Conservation (phyloP, 2,888 invertebrate species). For the Phaedon cochleariae region DNA sequence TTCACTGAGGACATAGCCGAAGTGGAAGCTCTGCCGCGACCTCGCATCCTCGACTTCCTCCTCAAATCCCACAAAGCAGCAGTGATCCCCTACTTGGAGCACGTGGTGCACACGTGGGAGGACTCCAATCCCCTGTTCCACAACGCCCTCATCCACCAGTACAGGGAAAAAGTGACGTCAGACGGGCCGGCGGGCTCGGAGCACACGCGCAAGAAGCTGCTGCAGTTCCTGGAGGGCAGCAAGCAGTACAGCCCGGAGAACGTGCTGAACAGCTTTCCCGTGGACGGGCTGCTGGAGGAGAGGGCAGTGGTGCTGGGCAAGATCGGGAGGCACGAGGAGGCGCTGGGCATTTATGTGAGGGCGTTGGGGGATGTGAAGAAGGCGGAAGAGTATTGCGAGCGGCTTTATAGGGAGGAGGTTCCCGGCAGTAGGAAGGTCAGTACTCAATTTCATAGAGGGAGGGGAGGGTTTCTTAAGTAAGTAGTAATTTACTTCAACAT, state of each 20-base stretch:
- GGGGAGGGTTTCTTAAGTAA: too few species aligned
- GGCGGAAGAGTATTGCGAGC: slow-evolving; percentile 87
- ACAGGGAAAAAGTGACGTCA: slow-evolving; percentile 74
- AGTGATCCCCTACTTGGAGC: slow-evolving; percentile 94
- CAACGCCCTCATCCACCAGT: slow-evolving; percentile 89
- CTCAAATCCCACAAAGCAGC: slow-evolving; percentile 80
- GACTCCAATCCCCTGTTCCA: slow-evolving; percentile 88
- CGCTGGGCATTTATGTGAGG: slow-evolving; percentile 90
- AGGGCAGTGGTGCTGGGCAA: slow-evolving; percentile 93
- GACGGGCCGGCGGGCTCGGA: slow-evolving; percentile 64
- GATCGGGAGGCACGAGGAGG: slow-evolving; percentile 90
- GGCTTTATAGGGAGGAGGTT: slow-evolving; percentile 65
- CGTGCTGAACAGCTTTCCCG: slow-evolving; percentile 86
- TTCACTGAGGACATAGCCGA: slow-evolving; percentile 90
- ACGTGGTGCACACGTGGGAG: slow-evolving; percentile 89
- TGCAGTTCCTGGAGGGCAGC: slow-evolving; percentile 84
- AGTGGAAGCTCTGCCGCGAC: slow-evolving; percentile 88
- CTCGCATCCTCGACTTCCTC: slow-evolving; percentile 88
- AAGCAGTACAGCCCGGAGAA: slow-evolving; percentile 85
- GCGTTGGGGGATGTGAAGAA: slow-evolving; percentile 83
- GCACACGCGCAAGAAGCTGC: slow-evolving; percentile 70
- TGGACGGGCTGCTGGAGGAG: slow-evolving; percentile 87
- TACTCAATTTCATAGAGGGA: too few species aligned
- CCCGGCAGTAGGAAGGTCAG: slow-evolving; percentile 49
- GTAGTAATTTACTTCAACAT: too few species aligned